Evolutionary conservation across 64 coral and sea anemone species (phyloP).

Genomic region (Dendronephthya gigantea): DNA sequence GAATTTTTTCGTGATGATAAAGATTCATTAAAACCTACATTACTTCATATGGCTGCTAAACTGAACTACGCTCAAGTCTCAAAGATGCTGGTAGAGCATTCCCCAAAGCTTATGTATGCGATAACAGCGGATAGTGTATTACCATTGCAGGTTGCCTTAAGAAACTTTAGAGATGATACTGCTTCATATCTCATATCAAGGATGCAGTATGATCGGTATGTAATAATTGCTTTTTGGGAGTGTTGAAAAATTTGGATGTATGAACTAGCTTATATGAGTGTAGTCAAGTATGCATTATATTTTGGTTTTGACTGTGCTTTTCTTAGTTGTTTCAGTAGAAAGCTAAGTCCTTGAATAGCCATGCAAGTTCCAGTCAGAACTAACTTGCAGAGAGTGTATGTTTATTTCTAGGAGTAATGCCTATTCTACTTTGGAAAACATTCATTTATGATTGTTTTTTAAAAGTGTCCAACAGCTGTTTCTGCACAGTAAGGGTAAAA

Average conservation of each 20-base stretch:
- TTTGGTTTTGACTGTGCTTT: too few species aligned
- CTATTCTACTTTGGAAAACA: background rate
- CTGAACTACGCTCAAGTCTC: background rate
- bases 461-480: background rate
- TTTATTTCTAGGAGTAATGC: background rate
- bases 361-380: too few species aligned
- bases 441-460: background rate
- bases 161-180: conserved; percentile 40
- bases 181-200: conserved; percentile 53
- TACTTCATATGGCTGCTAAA: background rate
- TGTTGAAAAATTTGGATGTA: too few species aligned
- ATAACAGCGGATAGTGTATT: background rate
- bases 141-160: conserved; percentile 56
- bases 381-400: too few species aligned
- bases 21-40: background rate
- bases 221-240: too few species aligned
- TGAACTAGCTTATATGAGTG: too few species aligned
- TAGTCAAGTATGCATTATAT: too few species aligned
- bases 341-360: too few species aligned
- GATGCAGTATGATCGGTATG: conserved; percentile 67
- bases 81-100: background rate
- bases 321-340: too few species aligned
- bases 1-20: background rate
- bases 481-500: background rate
- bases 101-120: background rate